Base-by-base conservation (phyloP, 1,140 invertebrate species). In the Aphaenogaster rudis region DNA sequence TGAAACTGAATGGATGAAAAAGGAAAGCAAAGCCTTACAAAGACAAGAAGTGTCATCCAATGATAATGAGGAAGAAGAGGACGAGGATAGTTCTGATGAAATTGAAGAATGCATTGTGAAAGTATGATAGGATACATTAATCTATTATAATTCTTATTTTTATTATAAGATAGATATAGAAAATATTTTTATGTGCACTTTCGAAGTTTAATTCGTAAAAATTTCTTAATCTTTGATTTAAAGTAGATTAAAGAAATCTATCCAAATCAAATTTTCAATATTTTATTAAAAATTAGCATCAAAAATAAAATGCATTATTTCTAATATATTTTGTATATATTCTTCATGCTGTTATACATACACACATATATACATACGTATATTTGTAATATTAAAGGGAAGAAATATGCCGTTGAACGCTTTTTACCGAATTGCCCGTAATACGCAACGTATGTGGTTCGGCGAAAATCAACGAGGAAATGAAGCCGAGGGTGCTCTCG, bases 381-480 rank as follows among this genome's bases (percentile, higher is more conserved):
- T 39, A 45, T 69, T 76, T 67, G 9, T 86, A 52, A 84, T 84
- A 67, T 80, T 78, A 77, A 61, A 95, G 96, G 97, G 98, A 15
- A 96, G 97, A 80, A 97, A 96, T 78, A 99, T 98, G 97, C 97
- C 98, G 0, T 93, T 99, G 3, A 97, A 96, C 88, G 97, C 97
- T 1, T 99, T 99, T 94, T 98, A 97, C 90, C 96, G 98, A 39
- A 97, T 98, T 17, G 98, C 98, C 0, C 95, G 97, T n/a, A 98
- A 98, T 88, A 98, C 97, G 0, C 97, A 97, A 96, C 96, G 97
- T 1, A 97, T 98, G 96, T 98, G 97, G 96, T 98, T 98, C 21
- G 94, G 94, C 13, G 95, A 95, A 54, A 94, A 93, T 84, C 94
- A 97, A 95, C 90, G 96, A 95, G 88, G 94, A 96, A 94, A 88